Evolutionary conservation across 2,888 invertebrate species (phyloP).

Genomic region (Masnerella sp.): DNA sequence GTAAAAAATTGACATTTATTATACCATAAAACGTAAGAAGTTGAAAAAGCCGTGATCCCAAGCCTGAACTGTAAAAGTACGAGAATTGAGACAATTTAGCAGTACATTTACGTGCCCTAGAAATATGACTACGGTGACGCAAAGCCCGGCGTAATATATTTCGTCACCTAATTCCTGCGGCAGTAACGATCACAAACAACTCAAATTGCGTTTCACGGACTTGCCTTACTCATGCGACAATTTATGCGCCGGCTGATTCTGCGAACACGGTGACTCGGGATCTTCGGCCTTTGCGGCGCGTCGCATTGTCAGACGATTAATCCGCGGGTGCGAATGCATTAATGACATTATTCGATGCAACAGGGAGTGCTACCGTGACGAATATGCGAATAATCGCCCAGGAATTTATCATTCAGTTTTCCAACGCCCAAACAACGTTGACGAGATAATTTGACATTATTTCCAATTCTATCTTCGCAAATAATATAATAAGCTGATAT

Average conservation of each 20-base stretch:
- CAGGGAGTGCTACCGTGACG: slow-evolving; percentile 9
- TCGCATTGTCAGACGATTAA: slow-evolving; percentile 32
- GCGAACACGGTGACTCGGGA: slow-evolving; percentile 8
- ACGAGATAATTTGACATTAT: no score
- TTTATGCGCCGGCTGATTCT: slow-evolving; percentile 6
- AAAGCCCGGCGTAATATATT: slow-evolving; percentile 25
- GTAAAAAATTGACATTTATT: slow-evolving; percentile 28
- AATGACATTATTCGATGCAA: not conserved
- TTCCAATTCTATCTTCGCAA: not conserved
- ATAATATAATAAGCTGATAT: no score
- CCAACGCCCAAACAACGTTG: not conserved
- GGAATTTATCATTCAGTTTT: slow-evolving; percentile 6
- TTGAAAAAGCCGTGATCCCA: slow-evolving; percentile 20
- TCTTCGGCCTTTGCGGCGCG: not conserved
- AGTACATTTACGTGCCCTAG: slow-evolving; percentile 16
- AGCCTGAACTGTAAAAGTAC: slow-evolving; percentile 28
- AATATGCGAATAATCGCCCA: slow-evolving; percentile 1
- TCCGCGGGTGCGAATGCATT: slow-evolving; percentile 10
- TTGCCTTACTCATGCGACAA: slow-evolving; percentile 3
- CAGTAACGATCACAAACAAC: slow-evolving; percentile 19
- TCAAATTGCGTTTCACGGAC: slow-evolving; percentile 5
- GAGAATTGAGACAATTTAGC: slow-evolving; percentile 19
- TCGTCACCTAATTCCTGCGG: slow-evolving; percentile 26
- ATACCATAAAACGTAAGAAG: slow-evolving; percentile 14
- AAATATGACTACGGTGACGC: slow-evolving; percentile 30